A percentile compares a stretch with the other conserved stretches of the same genome.
Conservation (phyloP, 2,113 vertebrate genomes). For the Ploceus nigricollis region DNA sequence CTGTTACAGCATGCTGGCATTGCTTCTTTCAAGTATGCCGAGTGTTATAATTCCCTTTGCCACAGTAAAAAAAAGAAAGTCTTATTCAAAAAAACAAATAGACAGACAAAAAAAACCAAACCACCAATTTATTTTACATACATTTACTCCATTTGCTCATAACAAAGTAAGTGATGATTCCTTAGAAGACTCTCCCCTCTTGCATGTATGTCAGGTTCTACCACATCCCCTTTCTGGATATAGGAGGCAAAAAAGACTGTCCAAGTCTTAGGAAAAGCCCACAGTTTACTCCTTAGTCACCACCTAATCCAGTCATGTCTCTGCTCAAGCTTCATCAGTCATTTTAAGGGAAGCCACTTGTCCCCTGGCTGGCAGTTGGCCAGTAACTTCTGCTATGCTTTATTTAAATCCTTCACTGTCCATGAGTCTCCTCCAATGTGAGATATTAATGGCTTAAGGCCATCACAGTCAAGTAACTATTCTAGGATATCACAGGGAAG, state of each 20-base stretch:
- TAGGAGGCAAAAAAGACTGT: not conserved
- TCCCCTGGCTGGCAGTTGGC: conserved; percentile 13
- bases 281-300: conserved; percentile 8
- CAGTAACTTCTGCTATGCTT: conserved; percentile 16
- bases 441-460: conserved; percentile 38
- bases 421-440: not conserved
- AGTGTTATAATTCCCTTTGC: not conserved
- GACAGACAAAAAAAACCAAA: not conserved
- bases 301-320: conserved; percentile 17
- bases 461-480: conserved; percentile 28
- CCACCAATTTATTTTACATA: not conserved
- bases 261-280: not conserved
- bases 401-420: conserved; percentile 42
- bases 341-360: conserved; percentile 51
- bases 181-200: not conserved
- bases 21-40: not conserved
- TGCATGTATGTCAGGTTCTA: not conserved
- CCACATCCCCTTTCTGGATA: not conserved
- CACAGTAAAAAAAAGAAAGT: not conserved
- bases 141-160: not conserved
- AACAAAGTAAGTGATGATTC: not conserved
- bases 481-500: conserved; percentile 41
- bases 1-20: conserved; percentile 21
- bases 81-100: not conserved
- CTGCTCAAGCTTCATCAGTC: conserved; percentile 20